Percentiles rank a stretch among this genome's conserved stretches.
These are phyloP conservation scores for Esox masquinongy DNA, from an alignment of 2,797 vertebrate genomes.

Conservation along the genomic window DNA sequence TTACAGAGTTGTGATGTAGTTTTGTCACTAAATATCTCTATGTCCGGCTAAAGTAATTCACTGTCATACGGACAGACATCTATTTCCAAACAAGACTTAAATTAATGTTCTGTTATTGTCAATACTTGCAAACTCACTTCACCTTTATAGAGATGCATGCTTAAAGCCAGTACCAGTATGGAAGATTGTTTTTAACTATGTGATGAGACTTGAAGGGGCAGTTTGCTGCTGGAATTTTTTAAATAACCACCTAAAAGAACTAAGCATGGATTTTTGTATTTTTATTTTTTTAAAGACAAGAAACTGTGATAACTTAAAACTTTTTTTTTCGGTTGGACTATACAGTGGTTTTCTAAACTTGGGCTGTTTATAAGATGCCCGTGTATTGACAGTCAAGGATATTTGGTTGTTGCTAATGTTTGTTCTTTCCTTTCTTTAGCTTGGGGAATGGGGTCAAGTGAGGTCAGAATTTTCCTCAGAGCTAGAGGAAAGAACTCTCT, in stretches of 20 bases:
- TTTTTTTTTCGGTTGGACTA: not conserved
- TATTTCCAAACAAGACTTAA: not conserved
- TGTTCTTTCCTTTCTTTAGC: not conserved
- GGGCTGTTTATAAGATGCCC: not conserved
- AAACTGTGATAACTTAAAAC: not conserved
- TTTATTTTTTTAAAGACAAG: not conserved
- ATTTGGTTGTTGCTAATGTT: conserved; percentile 6
- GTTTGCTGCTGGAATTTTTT: not conserved
- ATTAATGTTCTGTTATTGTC: not conserved
- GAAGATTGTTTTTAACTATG: no score
- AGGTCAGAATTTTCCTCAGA: conserved; percentile 1
- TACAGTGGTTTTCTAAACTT: not conserved
- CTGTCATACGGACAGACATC: not conserved
- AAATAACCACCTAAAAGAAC: not conserved
- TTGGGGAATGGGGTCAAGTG: not conserved
- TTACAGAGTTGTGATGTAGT: not conserved
- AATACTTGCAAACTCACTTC: not conserved
- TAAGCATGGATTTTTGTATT: not conserved
- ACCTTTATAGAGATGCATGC: not conserved
- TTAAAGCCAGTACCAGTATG: not conserved
- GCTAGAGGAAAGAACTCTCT: conserved; percentile 3
- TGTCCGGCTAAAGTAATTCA: not conserved
- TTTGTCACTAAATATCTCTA: not conserved
- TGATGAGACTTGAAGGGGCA: not conserved
- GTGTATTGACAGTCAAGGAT: not conserved